Conservation (phyloP, 2,797 vertebrate genomes). For the Melanotaenia trifasciata region DNA sequence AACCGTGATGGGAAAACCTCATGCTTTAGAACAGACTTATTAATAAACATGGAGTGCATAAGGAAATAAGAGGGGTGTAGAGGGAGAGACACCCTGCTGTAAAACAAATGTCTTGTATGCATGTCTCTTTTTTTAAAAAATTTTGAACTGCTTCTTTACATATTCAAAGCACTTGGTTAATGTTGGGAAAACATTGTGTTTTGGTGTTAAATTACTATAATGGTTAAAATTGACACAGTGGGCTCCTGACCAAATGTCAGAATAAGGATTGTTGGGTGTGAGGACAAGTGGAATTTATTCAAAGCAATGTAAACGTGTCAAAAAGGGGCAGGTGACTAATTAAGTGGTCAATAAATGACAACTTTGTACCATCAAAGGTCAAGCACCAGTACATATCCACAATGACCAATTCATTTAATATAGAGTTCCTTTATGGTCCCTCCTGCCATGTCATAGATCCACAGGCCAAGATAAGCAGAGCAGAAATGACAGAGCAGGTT, state of each 20-base stretch:
- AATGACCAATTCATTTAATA: not conserved
- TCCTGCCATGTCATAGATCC: constrained; percentile 16
- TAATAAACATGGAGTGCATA: not conserved
- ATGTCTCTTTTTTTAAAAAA: no score
- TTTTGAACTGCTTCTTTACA: no score
- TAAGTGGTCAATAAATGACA: not conserved
- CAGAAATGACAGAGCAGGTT: constrained; percentile 2
- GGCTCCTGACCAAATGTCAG: no score
- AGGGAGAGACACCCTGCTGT: no score
- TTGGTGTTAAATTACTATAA: no score
- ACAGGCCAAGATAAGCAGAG: not conserved
- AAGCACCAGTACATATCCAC: not conserved
- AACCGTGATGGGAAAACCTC: not conserved
- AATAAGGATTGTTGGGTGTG: no score
- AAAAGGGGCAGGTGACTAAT: not conserved
- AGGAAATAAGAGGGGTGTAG: not conserved
- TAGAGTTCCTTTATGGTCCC: not conserved
- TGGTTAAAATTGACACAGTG: no score
- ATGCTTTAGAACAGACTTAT: not conserved
- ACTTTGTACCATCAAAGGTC: not conserved
- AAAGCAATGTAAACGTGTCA: no score
- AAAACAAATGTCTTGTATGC: no score
- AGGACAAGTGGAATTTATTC: no score
- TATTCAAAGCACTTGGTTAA: no score
- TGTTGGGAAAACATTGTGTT: no score